These are phyloP conservation scores for Saccopteryx bilineata DNA, from an alignment of 2,113 vertebrate genomes.

Conservation along the genomic window DNA sequence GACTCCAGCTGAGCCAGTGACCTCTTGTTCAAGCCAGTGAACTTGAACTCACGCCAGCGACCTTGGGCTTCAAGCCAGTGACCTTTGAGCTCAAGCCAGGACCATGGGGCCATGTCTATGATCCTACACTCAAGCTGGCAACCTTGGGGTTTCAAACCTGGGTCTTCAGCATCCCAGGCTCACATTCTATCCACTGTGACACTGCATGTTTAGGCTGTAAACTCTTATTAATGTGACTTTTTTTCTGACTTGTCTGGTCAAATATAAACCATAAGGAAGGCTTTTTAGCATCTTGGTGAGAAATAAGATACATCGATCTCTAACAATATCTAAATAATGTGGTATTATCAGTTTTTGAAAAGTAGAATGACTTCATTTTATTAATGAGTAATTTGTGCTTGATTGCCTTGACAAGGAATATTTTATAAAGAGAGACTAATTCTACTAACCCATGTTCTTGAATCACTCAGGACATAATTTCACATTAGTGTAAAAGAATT, in stretches of 20 bases:
- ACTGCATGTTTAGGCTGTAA: not conserved
- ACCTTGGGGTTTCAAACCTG: too few relatives aligned
- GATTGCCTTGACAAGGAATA: not conserved
- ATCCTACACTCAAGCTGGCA: too few relatives aligned
- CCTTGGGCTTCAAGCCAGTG: too few relatives aligned
- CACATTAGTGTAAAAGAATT: not conserved
- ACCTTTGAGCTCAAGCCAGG: too few relatives aligned
- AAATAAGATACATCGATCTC: not conserved
- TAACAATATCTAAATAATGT: not conserved
- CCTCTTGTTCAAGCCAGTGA: too few relatives aligned
- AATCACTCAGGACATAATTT: not conserved
- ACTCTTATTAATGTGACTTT: not conserved
- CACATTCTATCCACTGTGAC: too few relatives aligned
- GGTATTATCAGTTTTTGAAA: conserved; percentile 48
- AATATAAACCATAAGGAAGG: not conserved
- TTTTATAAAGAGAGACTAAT: not conserved
- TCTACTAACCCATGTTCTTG: not conserved
- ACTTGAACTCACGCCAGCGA: too few relatives aligned
- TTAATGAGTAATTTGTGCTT: not conserved
- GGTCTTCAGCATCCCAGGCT: too few relatives aligned
- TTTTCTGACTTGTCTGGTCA: not conserved
- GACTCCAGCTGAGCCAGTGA: too few relatives aligned
- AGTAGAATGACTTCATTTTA: conserved; percentile 24
- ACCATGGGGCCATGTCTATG: too few relatives aligned
- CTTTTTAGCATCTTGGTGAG: not conserved